A percentile compares a stretch with the other conserved stretches of the same genome.
Conservation (phyloP, 2,797 vertebrate species). For the Gymnocypris eckloni region DNA sequence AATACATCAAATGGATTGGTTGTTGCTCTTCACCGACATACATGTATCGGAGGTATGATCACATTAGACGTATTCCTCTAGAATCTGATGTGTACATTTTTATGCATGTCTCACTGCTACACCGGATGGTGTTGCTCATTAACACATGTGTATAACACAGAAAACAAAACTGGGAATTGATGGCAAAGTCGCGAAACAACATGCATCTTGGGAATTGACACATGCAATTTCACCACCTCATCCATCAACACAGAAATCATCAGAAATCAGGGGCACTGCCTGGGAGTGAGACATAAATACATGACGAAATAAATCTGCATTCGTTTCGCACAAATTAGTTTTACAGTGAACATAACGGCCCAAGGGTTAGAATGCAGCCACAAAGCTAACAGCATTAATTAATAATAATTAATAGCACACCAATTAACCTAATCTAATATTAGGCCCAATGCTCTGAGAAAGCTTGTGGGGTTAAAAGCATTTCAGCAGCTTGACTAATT, state of each 20-base stretch:
- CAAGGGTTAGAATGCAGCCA: conserved; percentile 71
- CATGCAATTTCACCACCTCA: no score
- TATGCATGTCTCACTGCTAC: no score
- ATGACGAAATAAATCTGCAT: conserved; percentile 40
- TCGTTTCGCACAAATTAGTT: conserved; percentile 53
- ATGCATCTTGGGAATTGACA: no score
- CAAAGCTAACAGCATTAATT: conserved; percentile 60
- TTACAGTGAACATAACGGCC: conserved; percentile 16
- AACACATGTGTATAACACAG: no score
- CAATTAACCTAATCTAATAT: conserved; percentile 75
- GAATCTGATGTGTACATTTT: no score
- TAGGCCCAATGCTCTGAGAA: conserved; percentile 69
- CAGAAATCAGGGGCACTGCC: conserved; percentile 46
- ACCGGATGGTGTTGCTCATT: no score
- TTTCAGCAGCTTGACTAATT: conserved; percentile 75
- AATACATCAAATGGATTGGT: conserved; percentile 64
- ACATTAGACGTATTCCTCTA: conserved; percentile 35
- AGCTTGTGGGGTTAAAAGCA: conserved; percentile 71
- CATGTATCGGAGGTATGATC: conserved; percentile 65
- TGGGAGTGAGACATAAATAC: conserved; percentile 60
- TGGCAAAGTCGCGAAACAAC: no score
- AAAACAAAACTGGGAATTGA: no score
- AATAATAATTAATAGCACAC: conserved; percentile 56
- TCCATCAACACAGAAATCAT: no score
- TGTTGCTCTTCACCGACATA: conserved; percentile 61